phyloP scores from a whole-genome alignment of 92 coral and sea anemone species.

The Isaurus tuberculatus region DNA sequence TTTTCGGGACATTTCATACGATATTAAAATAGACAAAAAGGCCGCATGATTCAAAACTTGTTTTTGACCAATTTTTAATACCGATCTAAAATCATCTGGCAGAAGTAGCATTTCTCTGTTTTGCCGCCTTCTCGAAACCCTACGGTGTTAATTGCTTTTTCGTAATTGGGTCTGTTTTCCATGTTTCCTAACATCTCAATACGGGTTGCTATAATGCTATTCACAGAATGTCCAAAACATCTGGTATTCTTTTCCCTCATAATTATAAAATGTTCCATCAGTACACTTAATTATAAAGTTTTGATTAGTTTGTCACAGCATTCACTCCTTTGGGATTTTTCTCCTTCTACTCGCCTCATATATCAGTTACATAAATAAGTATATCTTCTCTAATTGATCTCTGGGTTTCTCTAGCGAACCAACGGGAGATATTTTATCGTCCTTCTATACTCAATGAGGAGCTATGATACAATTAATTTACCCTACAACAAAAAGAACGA shows the following conservation, averaged over 20 bases:
- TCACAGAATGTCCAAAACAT: constrained; percentile 65
- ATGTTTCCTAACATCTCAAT: constrained; percentile 50
- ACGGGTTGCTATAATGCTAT: constrained; percentile 57
- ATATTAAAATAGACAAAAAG: constrained; percentile 28
- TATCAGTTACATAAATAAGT: constrained; percentile 16
- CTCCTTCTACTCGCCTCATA: not conserved
- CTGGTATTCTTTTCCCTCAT: constrained; percentile 46
- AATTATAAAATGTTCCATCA: constrained; percentile 27
- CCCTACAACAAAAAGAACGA: constrained; percentile 9
- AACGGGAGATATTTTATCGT: constrained; percentile 13
- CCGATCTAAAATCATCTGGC: constrained; percentile 20
- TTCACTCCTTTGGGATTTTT: not conserved
- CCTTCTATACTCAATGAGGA: constrained; percentile 19
- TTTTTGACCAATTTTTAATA: constrained; percentile 30
- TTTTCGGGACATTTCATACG: constrained; percentile 2
- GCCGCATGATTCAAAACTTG: constrained; percentile 15
- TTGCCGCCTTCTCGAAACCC: constrained; percentile 54
- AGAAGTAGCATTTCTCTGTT: not conserved
- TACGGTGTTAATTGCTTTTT: constrained; percentile 58
- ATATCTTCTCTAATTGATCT: not conserved
- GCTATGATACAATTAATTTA: constrained; percentile 27
- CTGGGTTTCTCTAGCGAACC: not conserved
- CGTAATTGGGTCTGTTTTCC: constrained; percentile 68
- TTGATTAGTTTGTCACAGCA: constrained; percentile 36
- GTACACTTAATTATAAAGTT: constrained; percentile 47